These are phyloP conservation scores for Drosophila anceps DNA, from an alignment of 2,888 invertebrate genomes.

Conservation along the genomic window DNA sequence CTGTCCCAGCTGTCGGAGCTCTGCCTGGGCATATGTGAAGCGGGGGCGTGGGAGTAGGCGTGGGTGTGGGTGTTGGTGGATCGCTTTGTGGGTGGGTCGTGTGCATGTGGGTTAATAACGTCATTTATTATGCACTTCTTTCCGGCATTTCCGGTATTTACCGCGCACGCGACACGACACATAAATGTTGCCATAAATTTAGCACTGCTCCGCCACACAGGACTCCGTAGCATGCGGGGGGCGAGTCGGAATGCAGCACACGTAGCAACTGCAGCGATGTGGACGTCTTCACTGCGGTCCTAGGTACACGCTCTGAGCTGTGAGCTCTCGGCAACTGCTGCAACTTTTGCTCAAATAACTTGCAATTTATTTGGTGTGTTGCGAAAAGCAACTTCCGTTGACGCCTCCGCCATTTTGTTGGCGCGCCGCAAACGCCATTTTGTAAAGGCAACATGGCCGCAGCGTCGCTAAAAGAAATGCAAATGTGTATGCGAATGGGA, in stretches of 20 bases:
- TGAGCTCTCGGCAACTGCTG: conserved; percentile 49
- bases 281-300: conserved; percentile 71
- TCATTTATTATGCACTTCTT: conserved; percentile 81
- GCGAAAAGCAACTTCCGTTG: conserved; percentile 81
- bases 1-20: conserved; percentile 36
- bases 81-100: conserved; percentile 24
- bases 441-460: conserved; percentile 70
- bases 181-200: conserved; percentile 81
- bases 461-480: conserved; percentile 58
- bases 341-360: conserved; percentile 76
- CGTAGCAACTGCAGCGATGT: conserved; percentile 65
- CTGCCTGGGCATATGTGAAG: neutral
- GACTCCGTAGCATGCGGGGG: conserved; percentile 1
- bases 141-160: conserved; percentile 81
- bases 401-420: conserved; percentile 81
- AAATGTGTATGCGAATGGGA: conserved; percentile 43
- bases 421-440: conserved; percentile 78
- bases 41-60: neutral
- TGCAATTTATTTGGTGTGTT: conserved; percentile 76
- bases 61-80: conserved; percentile 18
- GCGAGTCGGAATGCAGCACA: conserved; percentile 58
- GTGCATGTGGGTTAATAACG: conserved; percentile 80
- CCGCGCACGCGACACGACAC: conserved; percentile 82
- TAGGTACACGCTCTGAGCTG: conserved; percentile 47
- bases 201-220: conserved; percentile 62